These are phyloP conservation scores for Endotricha flammealis DNA, from an alignment of 2,888 invertebrate genomes.

Conservation along the genomic window DNA sequence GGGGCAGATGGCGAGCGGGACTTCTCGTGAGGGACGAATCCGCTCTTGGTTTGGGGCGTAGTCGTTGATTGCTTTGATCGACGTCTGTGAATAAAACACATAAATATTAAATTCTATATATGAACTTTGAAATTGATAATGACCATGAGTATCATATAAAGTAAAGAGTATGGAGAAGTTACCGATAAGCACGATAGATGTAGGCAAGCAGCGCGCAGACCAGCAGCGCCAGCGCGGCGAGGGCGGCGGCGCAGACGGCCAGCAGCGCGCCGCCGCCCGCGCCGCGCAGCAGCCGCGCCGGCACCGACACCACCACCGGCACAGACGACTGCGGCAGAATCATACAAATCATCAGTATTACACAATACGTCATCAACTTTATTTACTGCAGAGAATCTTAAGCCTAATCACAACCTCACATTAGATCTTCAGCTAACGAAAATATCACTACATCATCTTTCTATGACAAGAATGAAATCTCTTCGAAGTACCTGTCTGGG, in stretches of 20 bases:
- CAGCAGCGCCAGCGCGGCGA: slow-evolving; percentile 85
- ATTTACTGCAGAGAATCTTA: no score
- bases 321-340: slow-evolving; percentile 80
- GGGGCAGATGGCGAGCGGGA: slow-evolving; percentile 20
- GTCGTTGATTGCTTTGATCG: slow-evolving; percentile 37
- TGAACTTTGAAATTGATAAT: no score
- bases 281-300: slow-evolving; percentile 51
- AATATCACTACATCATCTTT: no score
- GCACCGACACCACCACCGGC: slow-evolving; percentile 82
- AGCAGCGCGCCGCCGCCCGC: slow-evolving; percentile 56
- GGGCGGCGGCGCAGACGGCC: slow-evolving; percentile 83
- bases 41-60: slow-evolving; percentile 24
- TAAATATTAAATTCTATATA: no score
- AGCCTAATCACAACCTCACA: no score
- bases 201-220: slow-evolving; percentile 86
- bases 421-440: no score
- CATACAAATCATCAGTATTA: no score
- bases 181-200: slow-evolving; percentile 77
- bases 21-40: slow-evolving; percentile 37
- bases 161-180: not conserved
- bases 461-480: no score
- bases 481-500: slow-evolving; percentile 86
- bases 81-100: not conserved
- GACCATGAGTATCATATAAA: no score
- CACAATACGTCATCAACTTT: no score